Conservation (phyloP, 2,888 invertebrate species). For the Tetranychus piercei region DNA sequence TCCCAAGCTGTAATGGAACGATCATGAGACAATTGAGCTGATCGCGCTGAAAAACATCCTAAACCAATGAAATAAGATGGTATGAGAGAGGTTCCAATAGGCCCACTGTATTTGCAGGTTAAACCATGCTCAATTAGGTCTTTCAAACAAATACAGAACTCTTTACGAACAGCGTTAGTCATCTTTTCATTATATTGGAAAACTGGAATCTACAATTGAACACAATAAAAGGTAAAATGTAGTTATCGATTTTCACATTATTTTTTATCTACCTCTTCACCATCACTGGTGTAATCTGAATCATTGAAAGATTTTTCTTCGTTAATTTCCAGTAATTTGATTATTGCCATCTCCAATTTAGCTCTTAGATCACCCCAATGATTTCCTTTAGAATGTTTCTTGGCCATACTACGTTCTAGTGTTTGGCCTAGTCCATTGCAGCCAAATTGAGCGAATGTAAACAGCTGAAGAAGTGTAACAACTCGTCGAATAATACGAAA, state of each 20-base stretch:
- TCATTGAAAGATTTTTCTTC: slow-evolving; percentile 35
- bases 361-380: slow-evolving; percentile 94
- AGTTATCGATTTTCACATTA: not conserved
- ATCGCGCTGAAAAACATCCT: slow-evolving; percentile 34
- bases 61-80: slow-evolving; percentile 13
- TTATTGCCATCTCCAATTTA: slow-evolving; percentile 67
- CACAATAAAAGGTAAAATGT: slow-evolving; percentile 5
- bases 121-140: slow-evolving; percentile 88
- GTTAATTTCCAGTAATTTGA: slow-evolving; percentile 44
- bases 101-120: slow-evolving; percentile 30
- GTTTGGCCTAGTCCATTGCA: slow-evolving; percentile 45
- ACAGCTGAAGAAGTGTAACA: slow-evolving; percentile 73
- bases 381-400: slow-evolving; percentile 61
- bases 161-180: slow-evolving; percentile 71
- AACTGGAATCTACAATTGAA: slow-evolving; percentile 31
- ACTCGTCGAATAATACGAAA: slow-evolving; percentile 66
- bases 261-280: slow-evolving; percentile 34
- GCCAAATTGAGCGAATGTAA: slow-evolving; percentile 76
- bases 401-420: slow-evolving; percentile 58
- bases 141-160: slow-evolving; percentile 68
- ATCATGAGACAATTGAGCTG: slow-evolving; percentile 20
- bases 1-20: slow-evolving; percentile 80
- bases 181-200: slow-evolving; percentile 51
- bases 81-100: slow-evolving; percentile 12
- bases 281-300: slow-evolving; percentile 41